These are phyloP conservation scores for Eretmochelys imbricata DNA, from an alignment of 2,113 vertebrate genomes.

Conservation along the genomic window DNA sequence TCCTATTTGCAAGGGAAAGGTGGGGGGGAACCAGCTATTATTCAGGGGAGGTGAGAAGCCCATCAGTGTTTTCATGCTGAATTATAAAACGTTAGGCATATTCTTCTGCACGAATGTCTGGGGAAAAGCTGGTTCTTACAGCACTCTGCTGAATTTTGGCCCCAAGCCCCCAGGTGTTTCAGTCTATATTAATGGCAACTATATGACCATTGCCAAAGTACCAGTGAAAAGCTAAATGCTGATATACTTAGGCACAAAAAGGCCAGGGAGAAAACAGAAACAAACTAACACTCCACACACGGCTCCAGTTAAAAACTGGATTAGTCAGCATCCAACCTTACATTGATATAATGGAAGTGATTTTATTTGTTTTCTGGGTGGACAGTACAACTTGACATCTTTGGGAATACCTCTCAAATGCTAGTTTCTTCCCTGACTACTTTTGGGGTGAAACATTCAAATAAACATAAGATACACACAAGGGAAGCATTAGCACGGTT, in stretches of 20 bases:
- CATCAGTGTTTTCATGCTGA: slow-evolving; percentile 9
- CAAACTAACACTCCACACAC: background rate
- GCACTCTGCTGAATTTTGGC: background rate
- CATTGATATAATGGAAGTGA: background rate
- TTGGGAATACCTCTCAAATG: background rate
- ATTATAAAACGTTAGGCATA: background rate
- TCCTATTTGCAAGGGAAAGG: slow-evolving; percentile 24
- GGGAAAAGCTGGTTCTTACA: background rate
- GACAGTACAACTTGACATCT: background rate
- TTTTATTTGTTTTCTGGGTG: background rate
- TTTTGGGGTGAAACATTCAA: background rate
- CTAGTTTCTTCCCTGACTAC: no score
- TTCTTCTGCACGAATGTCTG: background rate
- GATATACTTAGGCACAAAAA: accelerated
- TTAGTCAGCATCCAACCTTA: background rate
- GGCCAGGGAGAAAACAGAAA: background rate
- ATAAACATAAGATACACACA: background rate
- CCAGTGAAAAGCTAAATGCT: background rate
- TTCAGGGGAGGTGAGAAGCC: slow-evolving; percentile 23
- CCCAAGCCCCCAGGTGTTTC: background rate
- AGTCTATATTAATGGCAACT: background rate
- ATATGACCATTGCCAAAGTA: background rate
- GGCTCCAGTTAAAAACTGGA: background rate
- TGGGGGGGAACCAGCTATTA: background rate
- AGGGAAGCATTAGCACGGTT: no score